A percentile compares a stretch with the other conserved stretches of the same genome.
These are phyloP conservation scores for Rhizoglyphus robini DNA, from an alignment of 1,140 invertebrate genomes.

Conservation along the genomic window DNA sequence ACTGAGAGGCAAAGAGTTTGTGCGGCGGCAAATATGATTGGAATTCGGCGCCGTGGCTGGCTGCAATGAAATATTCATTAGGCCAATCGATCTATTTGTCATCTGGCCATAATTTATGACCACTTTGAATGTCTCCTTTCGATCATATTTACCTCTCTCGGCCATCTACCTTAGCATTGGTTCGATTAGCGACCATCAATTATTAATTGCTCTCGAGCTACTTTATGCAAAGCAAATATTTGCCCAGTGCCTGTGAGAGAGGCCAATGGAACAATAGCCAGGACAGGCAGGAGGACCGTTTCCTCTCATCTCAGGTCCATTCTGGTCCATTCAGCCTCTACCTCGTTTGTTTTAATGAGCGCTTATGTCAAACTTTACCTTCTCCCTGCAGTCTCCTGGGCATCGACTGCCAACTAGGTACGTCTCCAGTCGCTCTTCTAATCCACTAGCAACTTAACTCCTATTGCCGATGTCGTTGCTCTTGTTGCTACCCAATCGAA, in stretches of 20 bases:
- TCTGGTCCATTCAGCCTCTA: too few relatives aligned
- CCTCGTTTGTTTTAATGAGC: conserved; percentile 15
- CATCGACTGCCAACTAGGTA: not conserved
- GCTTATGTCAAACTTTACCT: conserved; percentile 13
- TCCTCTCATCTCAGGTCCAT: too few relatives aligned
- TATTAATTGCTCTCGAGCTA: not conserved
- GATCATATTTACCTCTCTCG: conserved; percentile 2
- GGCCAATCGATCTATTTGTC: conserved; percentile 8
- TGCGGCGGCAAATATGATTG: not conserved
- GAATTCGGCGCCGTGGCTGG: not conserved
- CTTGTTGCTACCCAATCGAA: not conserved
- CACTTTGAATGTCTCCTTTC: not conserved
- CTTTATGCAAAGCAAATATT: conserved; percentile 12
- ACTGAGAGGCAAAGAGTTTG: not conserved
- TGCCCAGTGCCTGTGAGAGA: not conserved
- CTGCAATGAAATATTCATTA: conserved; percentile 6
- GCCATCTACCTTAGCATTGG: not conserved
- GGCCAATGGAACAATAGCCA: not conserved
- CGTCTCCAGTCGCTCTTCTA: not conserved
- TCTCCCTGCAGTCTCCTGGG: not conserved
- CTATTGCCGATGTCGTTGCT: not conserved
- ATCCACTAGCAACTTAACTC: conserved; percentile 6
- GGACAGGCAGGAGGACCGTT: not conserved
- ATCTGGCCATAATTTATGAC: not conserved
- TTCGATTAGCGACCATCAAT: conserved; percentile 9